A percentile compares a stretch with the other conserved stretches of the same genome.
Conservation (phyloP, 2,113 vertebrate genomes). For the Elgaria multicarinata region DNA sequence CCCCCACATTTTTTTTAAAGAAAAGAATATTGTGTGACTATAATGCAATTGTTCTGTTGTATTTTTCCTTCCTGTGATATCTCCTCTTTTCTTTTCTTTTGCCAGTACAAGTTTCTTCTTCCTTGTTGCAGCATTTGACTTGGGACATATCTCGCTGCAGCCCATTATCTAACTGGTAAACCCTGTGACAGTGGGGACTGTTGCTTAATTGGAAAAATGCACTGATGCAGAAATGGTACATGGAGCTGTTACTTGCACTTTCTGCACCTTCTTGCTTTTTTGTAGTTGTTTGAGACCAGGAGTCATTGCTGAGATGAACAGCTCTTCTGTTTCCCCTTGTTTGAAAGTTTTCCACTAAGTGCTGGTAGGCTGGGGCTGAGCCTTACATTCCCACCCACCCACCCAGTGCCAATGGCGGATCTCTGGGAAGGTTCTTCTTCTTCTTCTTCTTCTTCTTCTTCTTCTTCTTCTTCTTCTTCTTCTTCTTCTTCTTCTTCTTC, state of each 20-base stretch:
- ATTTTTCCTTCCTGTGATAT: constrained; percentile 47
- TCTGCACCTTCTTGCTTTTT: constrained; percentile 18
- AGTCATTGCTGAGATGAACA: constrained; percentile 42
- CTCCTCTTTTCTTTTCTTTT: constrained; percentile 35
- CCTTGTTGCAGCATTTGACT: constrained; percentile 24
- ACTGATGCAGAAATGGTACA: constrained; percentile 36
- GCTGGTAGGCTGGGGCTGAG: constrained; percentile 21
- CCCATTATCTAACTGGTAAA: constrained; percentile 48
- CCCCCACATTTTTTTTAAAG: constrained; percentile 35
- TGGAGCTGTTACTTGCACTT: constrained; percentile 35
- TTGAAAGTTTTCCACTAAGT: constrained; percentile 38
- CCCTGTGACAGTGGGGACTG: constrained; percentile 44
- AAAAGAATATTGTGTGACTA: constrained; percentile 33
- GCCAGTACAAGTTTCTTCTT: constrained; percentile 37
- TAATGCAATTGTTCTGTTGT: constrained; percentile 37
- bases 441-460: too few species aligned
- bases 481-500: too few species aligned
- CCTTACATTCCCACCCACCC: constrained; percentile 19
- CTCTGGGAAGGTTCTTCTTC: constrained; percentile 47
- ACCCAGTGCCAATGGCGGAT: constrained; percentile 28
- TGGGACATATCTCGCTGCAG: constrained; percentile 21
- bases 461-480: too few species aligned
- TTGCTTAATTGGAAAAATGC: constrained; percentile 65
- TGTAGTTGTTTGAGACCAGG: constrained; percentile 15
- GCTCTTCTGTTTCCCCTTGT: neutral